Conservation (phyloP, 2,797 vertebrate genomes). For the Podarcis lilfordi region DNA sequence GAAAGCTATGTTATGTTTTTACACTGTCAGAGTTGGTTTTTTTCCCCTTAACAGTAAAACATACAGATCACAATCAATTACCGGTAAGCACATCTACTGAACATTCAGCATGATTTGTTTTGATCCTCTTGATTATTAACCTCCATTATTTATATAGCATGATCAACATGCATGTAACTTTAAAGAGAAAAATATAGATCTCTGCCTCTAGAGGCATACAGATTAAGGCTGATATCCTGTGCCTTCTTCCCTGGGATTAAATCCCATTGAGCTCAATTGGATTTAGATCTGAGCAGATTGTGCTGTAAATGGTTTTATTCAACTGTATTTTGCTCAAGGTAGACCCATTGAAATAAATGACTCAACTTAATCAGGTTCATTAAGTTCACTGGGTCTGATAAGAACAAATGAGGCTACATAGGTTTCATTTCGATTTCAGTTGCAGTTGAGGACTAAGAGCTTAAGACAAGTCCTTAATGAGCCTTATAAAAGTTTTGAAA, state of each 20-base stretch:
- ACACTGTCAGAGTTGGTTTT: neutral
- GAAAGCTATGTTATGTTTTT: neutral
- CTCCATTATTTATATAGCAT: neutral
- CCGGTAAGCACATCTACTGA: neutral
- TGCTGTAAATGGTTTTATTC: too few relatives aligned
- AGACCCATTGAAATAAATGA: too few relatives aligned
- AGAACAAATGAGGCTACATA: neutral
- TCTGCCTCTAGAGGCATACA: neutral
- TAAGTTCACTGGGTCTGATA: too few relatives aligned
- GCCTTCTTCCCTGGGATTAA: too few relatives aligned
- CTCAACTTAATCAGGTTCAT: too few relatives aligned
- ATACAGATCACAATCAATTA: neutral
- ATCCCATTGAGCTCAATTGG: too few relatives aligned
- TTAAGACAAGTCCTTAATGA: conserved; percentile 18
- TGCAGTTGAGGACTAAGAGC: neutral
- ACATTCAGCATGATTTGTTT: neutral
- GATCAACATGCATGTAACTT: neutral
- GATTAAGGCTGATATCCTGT: neutral
- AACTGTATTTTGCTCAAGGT: too few relatives aligned
- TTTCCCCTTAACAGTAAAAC: too few relatives aligned
- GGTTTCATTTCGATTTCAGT: neutral
- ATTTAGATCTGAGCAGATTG: too few relatives aligned
- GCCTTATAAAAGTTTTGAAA: neutral
- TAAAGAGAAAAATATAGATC: neutral
- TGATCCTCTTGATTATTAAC: neutral